Evolutionary conservation across 1,140 invertebrate genomes (phyloP).

Genomic region (Mizuhopecten yessoensis): DNA sequence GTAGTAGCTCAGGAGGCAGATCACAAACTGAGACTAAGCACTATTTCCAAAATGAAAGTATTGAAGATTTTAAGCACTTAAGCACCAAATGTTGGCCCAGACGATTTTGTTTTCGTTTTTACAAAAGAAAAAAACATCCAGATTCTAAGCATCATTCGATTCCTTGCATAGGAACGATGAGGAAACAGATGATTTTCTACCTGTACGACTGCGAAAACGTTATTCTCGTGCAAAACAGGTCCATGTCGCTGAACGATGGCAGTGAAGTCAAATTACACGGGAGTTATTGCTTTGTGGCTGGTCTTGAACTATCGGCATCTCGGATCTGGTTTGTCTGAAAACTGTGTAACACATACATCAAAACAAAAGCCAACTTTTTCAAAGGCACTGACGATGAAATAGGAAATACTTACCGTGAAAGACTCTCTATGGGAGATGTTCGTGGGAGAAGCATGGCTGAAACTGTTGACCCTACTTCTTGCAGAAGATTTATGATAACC

Average conservation of each 20-base stretch:
- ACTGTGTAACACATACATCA: not conserved
- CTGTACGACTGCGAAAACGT: not conserved
- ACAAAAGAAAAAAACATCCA: not conserved
- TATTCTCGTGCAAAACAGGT: not conserved
- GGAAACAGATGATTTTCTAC: not conserved
- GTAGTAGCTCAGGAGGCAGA: not conserved
- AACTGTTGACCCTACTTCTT: not conserved
- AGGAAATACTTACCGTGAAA: not conserved
- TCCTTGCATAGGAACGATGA: not conserved
- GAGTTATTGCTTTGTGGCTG: not conserved
- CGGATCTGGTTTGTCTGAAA: not conserved
- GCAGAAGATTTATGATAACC: not conserved
- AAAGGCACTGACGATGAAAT: not conserved
- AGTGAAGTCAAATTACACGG: not conserved
- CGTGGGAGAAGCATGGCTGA: not conserved
- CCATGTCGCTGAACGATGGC: not conserved
- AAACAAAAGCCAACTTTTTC: not conserved
- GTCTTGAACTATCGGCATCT: not conserved
- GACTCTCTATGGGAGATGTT: not conserved
- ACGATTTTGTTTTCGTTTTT: not conserved
- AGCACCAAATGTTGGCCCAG: not conserved
- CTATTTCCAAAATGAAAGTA: too few relatives aligned
- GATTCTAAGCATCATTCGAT: not conserved
- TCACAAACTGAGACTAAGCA: too few relatives aligned
- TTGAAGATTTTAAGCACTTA: not conserved